Conservation (phyloP, 1,140 invertebrate species). For the Drosophila melanica region DNA sequence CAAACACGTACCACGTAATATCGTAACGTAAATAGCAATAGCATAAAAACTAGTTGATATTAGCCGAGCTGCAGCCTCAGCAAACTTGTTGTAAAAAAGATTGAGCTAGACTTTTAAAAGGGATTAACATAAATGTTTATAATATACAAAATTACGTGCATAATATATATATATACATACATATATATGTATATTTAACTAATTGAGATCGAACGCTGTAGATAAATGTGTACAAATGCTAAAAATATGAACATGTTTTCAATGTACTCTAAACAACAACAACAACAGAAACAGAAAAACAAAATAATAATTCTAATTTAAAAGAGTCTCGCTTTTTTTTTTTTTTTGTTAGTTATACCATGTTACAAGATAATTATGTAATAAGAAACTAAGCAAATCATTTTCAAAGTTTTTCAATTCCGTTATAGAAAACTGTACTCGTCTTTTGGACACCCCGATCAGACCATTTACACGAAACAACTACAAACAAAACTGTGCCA, state of each 20-base stretch:
- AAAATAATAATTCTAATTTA: conserved; percentile 45
- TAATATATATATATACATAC: conserved; percentile 54
- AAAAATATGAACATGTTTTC: conserved; percentile 28
- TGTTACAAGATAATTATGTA: neutral
- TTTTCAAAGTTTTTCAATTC: neutral
- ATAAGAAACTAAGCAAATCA: no score
- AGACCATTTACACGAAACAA: conserved; percentile 50
- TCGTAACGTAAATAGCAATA: conserved; percentile 80
- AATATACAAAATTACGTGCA: conserved; percentile 59
- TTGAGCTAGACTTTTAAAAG: conserved; percentile 78
- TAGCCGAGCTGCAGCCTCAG: conserved; percentile 56
- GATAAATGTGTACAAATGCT: conserved; percentile 72
- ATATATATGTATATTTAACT: conserved; percentile 44
- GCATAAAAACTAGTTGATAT: conserved; percentile 60
- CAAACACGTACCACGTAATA: conserved; percentile 58
- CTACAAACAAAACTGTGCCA: conserved; percentile 75
- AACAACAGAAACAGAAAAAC: neutral
- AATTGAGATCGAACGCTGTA: conserved; percentile 55
- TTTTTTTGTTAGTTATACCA: conserved; percentile 20
- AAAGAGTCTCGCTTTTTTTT: conserved; percentile 59
- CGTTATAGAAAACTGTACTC: conserved; percentile 22
- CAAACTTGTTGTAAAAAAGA: conserved; percentile 75
- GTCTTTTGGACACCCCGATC: conserved; percentile 41
- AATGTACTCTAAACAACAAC: conserved; percentile 24
- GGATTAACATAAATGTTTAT: conserved; percentile 52